Evolutionary conservation across 2,888 invertebrate species (phyloP).

Genomic region (Listrodromus nycthemerus): DNA sequence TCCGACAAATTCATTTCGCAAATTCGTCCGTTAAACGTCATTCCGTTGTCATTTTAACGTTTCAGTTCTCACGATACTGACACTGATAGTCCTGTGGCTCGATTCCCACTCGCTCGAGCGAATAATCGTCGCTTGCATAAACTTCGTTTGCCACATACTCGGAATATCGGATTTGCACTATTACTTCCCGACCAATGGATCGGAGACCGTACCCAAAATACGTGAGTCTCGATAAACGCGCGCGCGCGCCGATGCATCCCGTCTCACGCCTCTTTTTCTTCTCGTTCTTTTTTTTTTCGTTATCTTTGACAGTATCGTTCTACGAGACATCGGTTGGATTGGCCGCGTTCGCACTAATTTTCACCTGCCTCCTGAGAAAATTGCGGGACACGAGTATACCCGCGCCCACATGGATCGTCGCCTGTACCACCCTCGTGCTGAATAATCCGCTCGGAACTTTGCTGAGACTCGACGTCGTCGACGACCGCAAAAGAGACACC

Average conservation of each 20-base stretch:
- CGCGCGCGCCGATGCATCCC: too few species aligned
- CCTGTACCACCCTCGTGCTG: slow-evolving; percentile 71
- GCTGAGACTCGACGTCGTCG: slow-evolving; percentile 70
- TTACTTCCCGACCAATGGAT: slow-evolving; percentile 87
- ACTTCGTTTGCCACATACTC: slow-evolving; percentile 87
- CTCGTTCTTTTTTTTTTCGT: slow-evolving; percentile 13
- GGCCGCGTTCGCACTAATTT: slow-evolving; percentile 76
- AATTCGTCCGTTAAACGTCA: background rate
- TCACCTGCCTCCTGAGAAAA: slow-evolving; percentile 80
- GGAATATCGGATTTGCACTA: slow-evolving; percentile 87
- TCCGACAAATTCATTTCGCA: background rate
- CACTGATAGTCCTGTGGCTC: slow-evolving; percentile 86
- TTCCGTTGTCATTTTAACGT: slow-evolving; percentile 18
- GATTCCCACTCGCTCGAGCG: slow-evolving; percentile 87
- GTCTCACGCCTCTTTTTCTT: too few species aligned
- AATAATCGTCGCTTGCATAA: slow-evolving; percentile 86
- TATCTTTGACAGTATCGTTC: slow-evolving; percentile 77
- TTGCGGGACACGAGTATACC: slow-evolving; percentile 73
- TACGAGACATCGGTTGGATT: slow-evolving; percentile 77
- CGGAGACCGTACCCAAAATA: slow-evolving; percentile 86
- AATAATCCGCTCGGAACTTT: slow-evolving; percentile 75
- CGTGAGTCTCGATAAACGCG: slow-evolving; percentile 81
- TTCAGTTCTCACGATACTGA: slow-evolving; percentile 86
- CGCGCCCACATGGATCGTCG: slow-evolving; percentile 77
- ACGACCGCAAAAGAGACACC: slow-evolving; percentile 65